phyloP scores from a whole-genome alignment of 2,113 vertebrate species.

The Piaya cayana region DNA sequence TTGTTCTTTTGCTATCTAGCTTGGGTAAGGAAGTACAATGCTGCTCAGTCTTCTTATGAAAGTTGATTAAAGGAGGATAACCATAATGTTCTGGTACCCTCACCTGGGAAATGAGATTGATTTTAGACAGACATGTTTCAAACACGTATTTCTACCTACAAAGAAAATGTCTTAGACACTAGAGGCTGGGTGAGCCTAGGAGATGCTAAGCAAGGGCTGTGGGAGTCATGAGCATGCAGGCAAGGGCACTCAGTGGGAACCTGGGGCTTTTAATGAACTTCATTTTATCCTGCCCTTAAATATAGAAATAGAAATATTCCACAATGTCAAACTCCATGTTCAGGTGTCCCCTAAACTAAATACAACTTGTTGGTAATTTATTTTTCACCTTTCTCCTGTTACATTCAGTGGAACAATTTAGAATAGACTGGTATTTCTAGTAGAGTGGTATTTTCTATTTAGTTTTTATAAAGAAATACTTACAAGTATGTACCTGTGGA shows the following conservation, averaged over 20 bases:
- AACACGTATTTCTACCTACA: neutral
- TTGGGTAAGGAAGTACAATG: neutral
- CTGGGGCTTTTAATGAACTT: neutral
- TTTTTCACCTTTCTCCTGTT: neutral
- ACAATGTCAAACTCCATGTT: rapidly evolving
- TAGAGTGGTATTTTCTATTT: too few relatives aligned
- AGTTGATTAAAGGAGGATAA: neutral
- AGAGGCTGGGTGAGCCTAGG: neutral
- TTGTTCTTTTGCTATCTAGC: neutral
- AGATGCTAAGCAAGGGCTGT: neutral
- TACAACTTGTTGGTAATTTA: neutral
- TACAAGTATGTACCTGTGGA: neutral
- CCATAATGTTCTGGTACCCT: neutral
- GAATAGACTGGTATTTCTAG: neutral
- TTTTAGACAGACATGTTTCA: neutral
- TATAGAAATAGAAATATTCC: neutral
- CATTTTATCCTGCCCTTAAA: neutral
- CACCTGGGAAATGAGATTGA: neutral
- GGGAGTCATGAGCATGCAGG: neutral
- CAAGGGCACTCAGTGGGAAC: neutral
- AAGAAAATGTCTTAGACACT: neutral
- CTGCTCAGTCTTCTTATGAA: neutral
- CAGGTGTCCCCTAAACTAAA: neutral
- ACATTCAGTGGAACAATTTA: neutral
- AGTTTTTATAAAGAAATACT: neutral